phyloP scores from a whole-genome alignment of 2,113 vertebrate genomes.

The Silurus asotus region DNA sequence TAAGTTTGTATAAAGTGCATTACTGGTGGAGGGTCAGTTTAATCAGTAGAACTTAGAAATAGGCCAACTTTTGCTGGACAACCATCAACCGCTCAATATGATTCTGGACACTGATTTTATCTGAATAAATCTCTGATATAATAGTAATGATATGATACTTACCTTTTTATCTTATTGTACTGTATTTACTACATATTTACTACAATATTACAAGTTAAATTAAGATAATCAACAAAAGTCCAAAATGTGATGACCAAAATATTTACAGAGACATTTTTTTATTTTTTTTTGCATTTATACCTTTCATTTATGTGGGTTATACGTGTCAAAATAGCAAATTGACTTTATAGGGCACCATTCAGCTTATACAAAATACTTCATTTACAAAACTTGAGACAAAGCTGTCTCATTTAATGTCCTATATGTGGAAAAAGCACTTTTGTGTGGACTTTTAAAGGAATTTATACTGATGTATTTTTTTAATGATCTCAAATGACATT shows the following conservation, averaged over 20 bases:
- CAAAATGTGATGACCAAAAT: too few relatives aligned
- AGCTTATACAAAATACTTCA: background rate
- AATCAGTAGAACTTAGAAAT: background rate
- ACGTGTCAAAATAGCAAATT: background rate
- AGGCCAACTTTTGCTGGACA: background rate
- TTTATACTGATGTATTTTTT: too few relatives aligned
- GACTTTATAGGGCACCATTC: background rate
- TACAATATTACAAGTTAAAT: too few relatives aligned
- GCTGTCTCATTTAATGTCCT: background rate
- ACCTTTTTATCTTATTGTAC: too few relatives aligned
- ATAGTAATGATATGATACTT: too few relatives aligned
- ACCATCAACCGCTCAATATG: background rate
- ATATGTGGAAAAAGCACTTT: background rate
- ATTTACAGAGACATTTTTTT: too few relatives aligned
- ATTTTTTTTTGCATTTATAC: too few relatives aligned
- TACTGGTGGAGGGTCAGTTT: background rate
- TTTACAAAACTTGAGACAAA: too few relatives aligned
- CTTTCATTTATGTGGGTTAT: too few relatives aligned
- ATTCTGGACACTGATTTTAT: background rate
- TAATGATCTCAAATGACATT: background rate
- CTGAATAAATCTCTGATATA: background rate
- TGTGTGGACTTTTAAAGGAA: too few relatives aligned
- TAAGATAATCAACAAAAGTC: too few relatives aligned
- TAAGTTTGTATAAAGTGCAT: background rate
- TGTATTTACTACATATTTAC: too few relatives aligned